A percentile compares a stretch with the other conserved stretches of the same genome.
Conservation (phyloP, 1,140 invertebrate species). For the Bombus consobrinus region DNA sequence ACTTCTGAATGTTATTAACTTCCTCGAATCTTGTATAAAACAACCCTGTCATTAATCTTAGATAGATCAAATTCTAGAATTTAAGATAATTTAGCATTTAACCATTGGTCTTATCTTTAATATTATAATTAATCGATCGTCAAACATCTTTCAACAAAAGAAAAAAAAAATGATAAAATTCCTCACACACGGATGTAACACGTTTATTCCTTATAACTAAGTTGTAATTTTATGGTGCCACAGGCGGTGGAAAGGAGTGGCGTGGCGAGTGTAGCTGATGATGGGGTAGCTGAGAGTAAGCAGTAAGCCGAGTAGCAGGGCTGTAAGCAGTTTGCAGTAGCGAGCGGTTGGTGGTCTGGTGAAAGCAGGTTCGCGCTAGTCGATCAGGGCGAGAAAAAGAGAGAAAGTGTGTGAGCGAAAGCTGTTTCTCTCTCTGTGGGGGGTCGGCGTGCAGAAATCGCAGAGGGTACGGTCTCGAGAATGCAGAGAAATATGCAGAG, state of each 20-base stretch:
- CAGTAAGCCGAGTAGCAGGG: slow-evolving; percentile 80
- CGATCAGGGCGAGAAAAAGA: slow-evolving; percentile 62
- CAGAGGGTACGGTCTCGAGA: slow-evolving; percentile 44
- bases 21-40: background rate
- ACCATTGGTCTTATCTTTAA: slow-evolving; percentile 25
- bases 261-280: slow-evolving; percentile 81
- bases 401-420: slow-evolving; percentile 48
- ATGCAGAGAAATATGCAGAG: slow-evolving; percentile 46
- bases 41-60: background rate
- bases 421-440: slow-evolving; percentile 51
- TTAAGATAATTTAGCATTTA: background rate
- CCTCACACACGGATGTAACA: slow-evolving; percentile 70
- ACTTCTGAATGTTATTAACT: slow-evolving; percentile 13
- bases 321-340: slow-evolving; percentile 81
- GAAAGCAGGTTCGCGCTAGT: slow-evolving; percentile 73
- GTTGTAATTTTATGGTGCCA: slow-evolving; percentile 83
- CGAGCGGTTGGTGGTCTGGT: slow-evolving; percentile 77
- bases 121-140: slow-evolving; percentile 30
- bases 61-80: background rate
- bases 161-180: slow-evolving; percentile 49
- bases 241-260: slow-evolving; percentile 82
- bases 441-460: slow-evolving; percentile 64
- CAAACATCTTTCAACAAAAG: slow-evolving; percentile 38
- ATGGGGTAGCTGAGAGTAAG: slow-evolving; percentile 82
- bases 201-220: slow-evolving; percentile 77